Base-by-base conservation (phyloP, 2,888 invertebrate genomes). In the Drosophila atroscutellata region DNA sequence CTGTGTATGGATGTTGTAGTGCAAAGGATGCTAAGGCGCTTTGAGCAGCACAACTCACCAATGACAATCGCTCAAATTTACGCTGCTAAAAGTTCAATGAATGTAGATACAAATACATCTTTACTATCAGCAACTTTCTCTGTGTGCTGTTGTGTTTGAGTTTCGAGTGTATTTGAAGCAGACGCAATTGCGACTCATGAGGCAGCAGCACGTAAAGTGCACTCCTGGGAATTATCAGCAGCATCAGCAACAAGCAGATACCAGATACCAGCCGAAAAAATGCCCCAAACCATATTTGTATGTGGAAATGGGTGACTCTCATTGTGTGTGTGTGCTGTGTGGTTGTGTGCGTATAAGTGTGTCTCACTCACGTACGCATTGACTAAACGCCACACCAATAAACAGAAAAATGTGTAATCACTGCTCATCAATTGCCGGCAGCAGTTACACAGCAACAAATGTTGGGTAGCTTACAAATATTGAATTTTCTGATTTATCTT, bases 391-490 rank as follows among this genome's bases (percentile, higher is more conserved):
- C 51, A 59, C 61, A 52, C 67, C 62, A 77, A 65, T 79, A 79
- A 73, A 67, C 72, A 71, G 36, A 65, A 77, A 81, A 77, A 70
- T 77, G 69, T 81, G 84, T 85, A 85, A 88, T 85, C 85, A 88
- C 84, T 85, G 89, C 84, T 83, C 86, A 83, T 86, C 88, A 86
- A 79, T 81, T 63, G 67, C 28, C 18, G 37, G 68, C 80, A 61
- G 20, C 37, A 30, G 32, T 11, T 72, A 65, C 88, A 84, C 83
- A 62, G 78, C 2, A 18, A 72, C 18, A 75, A 80, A 72, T 42
- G 0, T 18, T 24, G 18, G 8, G 24, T 20, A 8, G 26, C 24
- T 45, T 45, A 45, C 20, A 24, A 45, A 24, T 24, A 15, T 24
- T 24, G 8, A 8, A 18, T 37, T 37, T 34, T 13, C 13, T 34